Evolutionary conservation across 2,888 invertebrate genomes (phyloP), one percentile per base, ranked within the genome.

Genomic region (Hirtodrosophila trivittata): DNA sequence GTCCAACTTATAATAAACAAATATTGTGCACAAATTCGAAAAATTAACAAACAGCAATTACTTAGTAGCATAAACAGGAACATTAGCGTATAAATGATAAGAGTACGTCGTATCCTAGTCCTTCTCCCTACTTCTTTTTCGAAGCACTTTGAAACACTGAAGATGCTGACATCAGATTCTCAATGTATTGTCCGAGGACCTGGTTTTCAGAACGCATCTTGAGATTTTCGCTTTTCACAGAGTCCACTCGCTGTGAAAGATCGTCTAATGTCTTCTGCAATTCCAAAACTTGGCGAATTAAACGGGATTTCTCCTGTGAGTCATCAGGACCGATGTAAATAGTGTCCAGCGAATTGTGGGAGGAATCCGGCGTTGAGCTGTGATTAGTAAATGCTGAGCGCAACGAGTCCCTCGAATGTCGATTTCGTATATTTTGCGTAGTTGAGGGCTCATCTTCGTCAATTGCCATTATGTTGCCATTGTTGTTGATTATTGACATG

Each of bases 201-300:
- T 98, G 98, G 91, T 99, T 99, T 91, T 99, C 99, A 5, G 99
- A 98, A 73, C 97, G 95, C 65, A 99, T 91, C 91, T 99, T 99
- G 33, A 99, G 91, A 91, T 99, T 99, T 91, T 99, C 99, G 91
- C 99, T 99, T 91, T 99, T 99, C 0, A 99, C 99, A 41, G 97
- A 97, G 89, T 99, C 99, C 18, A 99, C 99, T 77, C 99, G 94
- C 89, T 97, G 97, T 1, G 98, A 98, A 49, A 99, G 92, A 93
- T 99, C 99, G 93, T 99, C 99, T 54, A 99, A 92, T 38, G 99
- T 99, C 89, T 99, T 99, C 91, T 99, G 99, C 55, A 99, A 92
- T 91, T 99, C 99, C 71, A 99, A 92, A 14, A 99, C 98, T 92
- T 99, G 98, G 1, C 97, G 95, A 87, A 99, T 99, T 58, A 99